These are phyloP conservation scores for Teleiodes luculella DNA, from an alignment of 2,888 invertebrate species.

Conservation along the genomic window DNA sequence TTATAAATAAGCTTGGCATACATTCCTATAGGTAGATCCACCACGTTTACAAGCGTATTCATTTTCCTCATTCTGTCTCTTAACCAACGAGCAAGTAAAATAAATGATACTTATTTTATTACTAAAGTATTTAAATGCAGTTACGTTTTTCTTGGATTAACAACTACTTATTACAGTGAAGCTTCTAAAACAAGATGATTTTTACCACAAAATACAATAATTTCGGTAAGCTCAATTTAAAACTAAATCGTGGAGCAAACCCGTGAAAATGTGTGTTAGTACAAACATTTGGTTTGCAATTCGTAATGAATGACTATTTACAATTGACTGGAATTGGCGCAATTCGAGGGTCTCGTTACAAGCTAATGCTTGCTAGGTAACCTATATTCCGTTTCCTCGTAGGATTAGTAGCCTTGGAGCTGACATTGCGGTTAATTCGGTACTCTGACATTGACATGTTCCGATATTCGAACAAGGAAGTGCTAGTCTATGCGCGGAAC, in stretches of 20 bases:
- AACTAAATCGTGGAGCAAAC: no score
- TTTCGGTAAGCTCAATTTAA: no score
- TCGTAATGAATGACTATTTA: no score
- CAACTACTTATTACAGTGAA: neutral
- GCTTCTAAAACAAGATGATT: neutral
- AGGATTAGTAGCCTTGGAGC: conserved; percentile 59
- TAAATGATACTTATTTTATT: neutral
- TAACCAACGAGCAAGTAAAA: neutral
- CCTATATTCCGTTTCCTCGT: conserved; percentile 45
- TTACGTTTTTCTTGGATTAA: no score
- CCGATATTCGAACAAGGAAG: conserved; percentile 69
- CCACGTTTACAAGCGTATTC: neutral
- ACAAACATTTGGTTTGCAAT: no score
- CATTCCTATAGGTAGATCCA: neutral
- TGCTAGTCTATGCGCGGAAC: conserved; percentile 41
- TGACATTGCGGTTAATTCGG: conserved; percentile 71
- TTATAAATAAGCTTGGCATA: conserved; percentile 9
- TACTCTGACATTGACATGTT: conserved; percentile 69
- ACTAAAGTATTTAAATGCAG: no score
- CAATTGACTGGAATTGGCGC: no score
- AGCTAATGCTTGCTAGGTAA: conserved; percentile 5
- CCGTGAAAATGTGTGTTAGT: no score
- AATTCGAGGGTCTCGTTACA: neutral
- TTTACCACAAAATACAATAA: no score
- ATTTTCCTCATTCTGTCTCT: conserved; percentile 7